phyloP scores from a whole-genome alignment of 2,113 vertebrate genomes.

The Tringa solitaria region DNA sequence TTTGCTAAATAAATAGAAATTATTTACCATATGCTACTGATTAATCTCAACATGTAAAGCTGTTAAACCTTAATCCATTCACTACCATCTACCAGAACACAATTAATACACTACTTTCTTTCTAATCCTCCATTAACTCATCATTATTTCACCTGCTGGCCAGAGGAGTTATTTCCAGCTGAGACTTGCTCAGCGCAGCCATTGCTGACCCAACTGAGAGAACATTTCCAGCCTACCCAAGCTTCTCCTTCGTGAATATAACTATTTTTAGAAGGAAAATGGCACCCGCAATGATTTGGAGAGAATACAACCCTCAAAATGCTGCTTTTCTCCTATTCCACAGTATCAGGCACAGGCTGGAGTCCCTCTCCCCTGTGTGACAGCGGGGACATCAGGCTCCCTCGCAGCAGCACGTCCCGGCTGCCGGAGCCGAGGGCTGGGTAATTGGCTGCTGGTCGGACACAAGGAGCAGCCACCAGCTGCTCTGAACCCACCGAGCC shows the following conservation, averaged over 20 bases:
- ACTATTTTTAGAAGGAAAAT: neutral
- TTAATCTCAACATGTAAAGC: neutral
- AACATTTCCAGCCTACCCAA: neutral
- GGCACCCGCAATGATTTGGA: neutral
- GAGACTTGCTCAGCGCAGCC: neutral
- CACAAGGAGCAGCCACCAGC: neutral
- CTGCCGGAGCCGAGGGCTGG: neutral
- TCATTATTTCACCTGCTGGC: neutral
- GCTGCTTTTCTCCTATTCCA: neutral
- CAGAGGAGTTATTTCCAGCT: neutral
- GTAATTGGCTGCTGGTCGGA: neutral
- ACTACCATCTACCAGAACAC: neutral
- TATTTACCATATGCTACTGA: neutral
- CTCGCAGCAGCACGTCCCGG: neutral
- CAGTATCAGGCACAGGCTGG: rapidly evolving
- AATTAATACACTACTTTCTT: neutral
- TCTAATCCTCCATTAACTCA: neutral
- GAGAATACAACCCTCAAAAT: rapidly evolving
- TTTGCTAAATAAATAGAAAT: conserved; percentile 1
- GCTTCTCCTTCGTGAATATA: neutral
- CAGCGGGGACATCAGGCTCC: neutral
- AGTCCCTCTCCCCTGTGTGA: rapidly evolving
- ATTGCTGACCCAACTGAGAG: neutral
- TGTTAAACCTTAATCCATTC: neutral
- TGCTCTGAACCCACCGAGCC: neutral